Percentiles rank a stretch among this genome's conserved stretches.
Conservation (phyloP, 2,113 vertebrate genomes). For the Daubentonia madagascariensis region DNA sequence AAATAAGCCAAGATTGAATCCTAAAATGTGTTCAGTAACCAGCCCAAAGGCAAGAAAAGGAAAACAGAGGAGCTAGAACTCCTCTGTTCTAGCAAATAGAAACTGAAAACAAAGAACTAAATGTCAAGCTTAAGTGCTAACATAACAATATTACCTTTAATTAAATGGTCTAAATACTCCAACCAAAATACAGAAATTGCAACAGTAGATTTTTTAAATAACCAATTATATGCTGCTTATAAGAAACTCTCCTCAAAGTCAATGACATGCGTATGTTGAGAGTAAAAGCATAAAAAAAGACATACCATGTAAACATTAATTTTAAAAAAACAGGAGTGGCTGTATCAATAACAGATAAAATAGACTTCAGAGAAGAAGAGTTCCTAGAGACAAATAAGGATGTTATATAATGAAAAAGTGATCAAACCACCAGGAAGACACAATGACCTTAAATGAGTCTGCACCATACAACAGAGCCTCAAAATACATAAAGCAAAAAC, state of each 20-base stretch:
- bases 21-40: not conserved
- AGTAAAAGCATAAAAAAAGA: not conserved
- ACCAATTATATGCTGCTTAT: not conserved
- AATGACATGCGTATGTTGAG: not conserved
- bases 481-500: not conserved
- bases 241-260: not conserved
- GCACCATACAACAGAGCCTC: not conserved
- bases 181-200: not conserved
- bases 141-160: not conserved
- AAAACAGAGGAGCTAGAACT: not conserved
- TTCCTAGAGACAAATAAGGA: not conserved
- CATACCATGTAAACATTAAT: not conserved
- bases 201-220: not conserved
- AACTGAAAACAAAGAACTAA: not conserved
- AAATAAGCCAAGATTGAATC: not conserved
- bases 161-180: not conserved
- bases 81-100: not conserved
- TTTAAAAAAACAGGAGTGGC: not conserved
- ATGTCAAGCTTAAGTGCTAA: not conserved
- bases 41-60: not conserved
- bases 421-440: not conserved
- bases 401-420: not conserved
- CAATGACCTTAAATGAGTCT: not conserved
- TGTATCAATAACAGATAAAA: not conserved
- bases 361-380: not conserved